Evolutionary conservation across 2,888 invertebrate species (phyloP).

Genomic region (Acleris laterana): DNA sequence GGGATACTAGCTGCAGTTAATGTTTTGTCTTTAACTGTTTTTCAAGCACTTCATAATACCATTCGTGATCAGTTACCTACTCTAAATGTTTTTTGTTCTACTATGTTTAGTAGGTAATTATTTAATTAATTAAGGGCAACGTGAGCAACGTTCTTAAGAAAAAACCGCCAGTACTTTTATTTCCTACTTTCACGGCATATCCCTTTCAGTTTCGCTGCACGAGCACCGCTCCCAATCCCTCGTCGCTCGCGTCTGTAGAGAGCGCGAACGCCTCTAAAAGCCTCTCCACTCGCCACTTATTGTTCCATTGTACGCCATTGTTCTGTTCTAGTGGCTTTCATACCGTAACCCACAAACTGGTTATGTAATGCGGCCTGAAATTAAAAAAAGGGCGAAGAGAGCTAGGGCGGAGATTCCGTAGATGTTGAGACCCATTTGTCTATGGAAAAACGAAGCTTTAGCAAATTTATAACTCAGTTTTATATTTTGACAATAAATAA

Average conservation of each 20-base stretch:
- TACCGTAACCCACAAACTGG: slow-evolving; percentile 35
- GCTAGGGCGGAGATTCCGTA: background rate
- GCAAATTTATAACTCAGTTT: background rate
- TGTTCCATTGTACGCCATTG: slow-evolving; percentile 55
- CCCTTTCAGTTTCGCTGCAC: background rate
- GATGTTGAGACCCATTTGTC: background rate
- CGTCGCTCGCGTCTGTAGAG: slow-evolving; percentile 27
- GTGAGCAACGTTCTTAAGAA: too few species aligned
- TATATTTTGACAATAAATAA: too few species aligned
- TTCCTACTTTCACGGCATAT: background rate
- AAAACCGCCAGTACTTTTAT: background rate
- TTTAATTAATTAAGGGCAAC: too few species aligned
- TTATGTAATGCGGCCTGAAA: slow-evolving; percentile 28
- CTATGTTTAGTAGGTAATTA: too few species aligned
- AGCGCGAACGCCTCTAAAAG: slow-evolving; percentile 53
- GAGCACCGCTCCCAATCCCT: background rate
- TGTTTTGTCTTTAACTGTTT: too few species aligned
- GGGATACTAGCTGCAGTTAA: too few species aligned
- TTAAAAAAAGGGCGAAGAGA: slow-evolving; percentile 21
- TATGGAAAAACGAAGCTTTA: background rate
- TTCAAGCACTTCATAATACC: too few species aligned
- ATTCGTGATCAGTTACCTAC: too few species aligned
- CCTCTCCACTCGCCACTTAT: slow-evolving; percentile 53
- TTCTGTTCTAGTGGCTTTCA: slow-evolving; percentile 48
- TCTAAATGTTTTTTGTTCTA: too few species aligned